These are phyloP conservation scores for Agriopis aurantiaria DNA, from an alignment of 2,888 invertebrate species.

Conservation along the genomic window DNA sequence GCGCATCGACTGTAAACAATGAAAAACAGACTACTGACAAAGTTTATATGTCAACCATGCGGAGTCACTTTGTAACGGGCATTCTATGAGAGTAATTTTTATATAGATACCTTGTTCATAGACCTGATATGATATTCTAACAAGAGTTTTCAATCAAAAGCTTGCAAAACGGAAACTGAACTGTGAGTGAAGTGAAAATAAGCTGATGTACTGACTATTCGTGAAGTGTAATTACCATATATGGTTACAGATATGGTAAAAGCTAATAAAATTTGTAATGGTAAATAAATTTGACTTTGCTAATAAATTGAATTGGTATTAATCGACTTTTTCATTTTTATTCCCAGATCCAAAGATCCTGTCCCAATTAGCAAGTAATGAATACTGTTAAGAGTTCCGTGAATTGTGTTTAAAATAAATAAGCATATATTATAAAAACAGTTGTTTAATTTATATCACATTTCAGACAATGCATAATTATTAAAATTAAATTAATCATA, in stretches of 20 bases:
- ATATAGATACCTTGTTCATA: conserved; percentile 15
- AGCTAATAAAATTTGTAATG: conserved; percentile 62
- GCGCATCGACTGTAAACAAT: too few species aligned
- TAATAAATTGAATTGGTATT: conserved; percentile 70
- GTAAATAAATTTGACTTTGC: conserved; percentile 50
- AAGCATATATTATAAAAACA: background rate
- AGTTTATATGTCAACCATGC: too few species aligned
- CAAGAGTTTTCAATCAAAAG: conserved; percentile 76
- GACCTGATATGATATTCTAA: conserved; percentile 54
- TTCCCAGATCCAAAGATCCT: conserved; percentile 81
- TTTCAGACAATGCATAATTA: background rate
- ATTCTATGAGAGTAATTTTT: too few species aligned
- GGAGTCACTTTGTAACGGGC: too few species aligned
- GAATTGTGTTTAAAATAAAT: conserved; percentile 18
- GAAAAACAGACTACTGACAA: too few species aligned
- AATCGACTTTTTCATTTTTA: conserved; percentile 62
- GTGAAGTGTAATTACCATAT: conserved; percentile 66
- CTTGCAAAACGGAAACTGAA: conserved; percentile 81
- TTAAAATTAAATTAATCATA: background rate
- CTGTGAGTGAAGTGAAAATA: conserved; percentile 69
- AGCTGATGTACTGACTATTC: conserved; percentile 58
- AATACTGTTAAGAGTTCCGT: conserved; percentile 26
- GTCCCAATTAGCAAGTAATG: conserved; percentile 60
- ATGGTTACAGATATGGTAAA: conserved; percentile 24
- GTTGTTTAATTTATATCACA: conserved; percentile 32